A percentile compares a stretch with the other conserved stretches of the same genome.
These are phyloP conservation scores for Paramuricea clavata DNA, from an alignment of 92 coral and sea anemone genomes.

Conservation along the genomic window DNA sequence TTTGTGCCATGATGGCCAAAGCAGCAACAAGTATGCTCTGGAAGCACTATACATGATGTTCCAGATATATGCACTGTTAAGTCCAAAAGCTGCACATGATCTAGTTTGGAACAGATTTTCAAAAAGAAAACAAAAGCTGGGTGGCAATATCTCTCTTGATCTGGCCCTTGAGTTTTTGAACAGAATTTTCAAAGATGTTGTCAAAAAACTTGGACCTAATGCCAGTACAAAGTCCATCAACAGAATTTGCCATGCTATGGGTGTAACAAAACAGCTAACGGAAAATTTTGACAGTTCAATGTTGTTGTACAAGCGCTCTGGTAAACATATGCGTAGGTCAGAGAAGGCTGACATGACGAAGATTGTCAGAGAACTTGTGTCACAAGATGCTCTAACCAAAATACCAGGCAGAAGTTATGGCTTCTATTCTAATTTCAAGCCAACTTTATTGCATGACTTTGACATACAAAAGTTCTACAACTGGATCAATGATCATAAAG, in stretches of 20 bases:
- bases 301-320: slow-evolving; percentile 72
- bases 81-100: slow-evolving; percentile 58
- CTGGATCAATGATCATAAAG: slow-evolving; percentile 77
- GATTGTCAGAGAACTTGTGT: slow-evolving; percentile 63
- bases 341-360: slow-evolving; percentile 65
- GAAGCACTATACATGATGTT: slow-evolving; percentile 56
- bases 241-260: slow-evolving; percentile 77
- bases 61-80: slow-evolving; percentile 54
- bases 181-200: slow-evolving; percentile 74
- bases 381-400: slow-evolving; percentile 60
- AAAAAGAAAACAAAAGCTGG: slow-evolving; percentile 18
- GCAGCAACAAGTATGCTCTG: slow-evolving; percentile 50
- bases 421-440: slow-evolving; percentile 49
- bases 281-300: slow-evolving; percentile 56
- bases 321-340: slow-evolving; percentile 59
- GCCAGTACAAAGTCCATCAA: slow-evolving; percentile 68
- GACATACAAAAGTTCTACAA: slow-evolving; percentile 67
- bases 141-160: slow-evolving; percentile 51
- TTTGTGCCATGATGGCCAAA: slow-evolving; percentile 5
- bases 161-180: slow-evolving; percentile 71
- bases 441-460: slow-evolving; percentile 68
- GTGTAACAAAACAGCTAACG: slow-evolving; percentile 61
- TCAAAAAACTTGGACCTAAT: slow-evolving; percentile 75
- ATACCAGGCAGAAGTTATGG: slow-evolving; percentile 70
- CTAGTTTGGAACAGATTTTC: slow-evolving; percentile 1